Conservation (phyloP, 2,797 vertebrate species). For the Rhabdomys pumilio region DNA sequence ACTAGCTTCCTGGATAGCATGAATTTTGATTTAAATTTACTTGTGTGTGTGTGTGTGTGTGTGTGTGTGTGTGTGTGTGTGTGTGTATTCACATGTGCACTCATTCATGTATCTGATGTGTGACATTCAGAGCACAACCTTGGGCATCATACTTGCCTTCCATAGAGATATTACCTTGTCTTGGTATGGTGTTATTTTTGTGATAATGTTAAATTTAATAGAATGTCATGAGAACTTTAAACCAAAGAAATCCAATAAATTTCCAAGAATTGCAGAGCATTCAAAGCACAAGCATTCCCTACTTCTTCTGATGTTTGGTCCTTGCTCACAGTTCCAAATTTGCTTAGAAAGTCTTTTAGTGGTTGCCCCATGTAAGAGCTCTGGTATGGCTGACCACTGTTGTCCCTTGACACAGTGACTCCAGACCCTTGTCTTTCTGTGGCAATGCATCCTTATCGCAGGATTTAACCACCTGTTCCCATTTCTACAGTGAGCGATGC, state of each 20-base stretch:
- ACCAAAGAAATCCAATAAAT: background rate
- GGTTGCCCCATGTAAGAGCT: background rate
- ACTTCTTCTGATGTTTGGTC: background rate
- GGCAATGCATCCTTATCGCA: background rate
- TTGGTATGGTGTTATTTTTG: background rate
- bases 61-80: background rate
- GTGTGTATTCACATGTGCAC: background rate
- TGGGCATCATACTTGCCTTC: background rate
- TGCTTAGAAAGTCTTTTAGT: background rate
- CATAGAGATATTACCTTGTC: background rate
- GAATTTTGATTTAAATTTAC: background rate
- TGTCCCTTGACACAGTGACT: background rate
- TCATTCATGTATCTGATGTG: background rate
- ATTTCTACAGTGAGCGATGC: background rate
- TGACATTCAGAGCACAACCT: background rate
- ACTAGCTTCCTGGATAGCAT: background rate
- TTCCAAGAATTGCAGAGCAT: background rate
- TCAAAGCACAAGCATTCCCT: background rate
- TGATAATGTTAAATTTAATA: background rate
- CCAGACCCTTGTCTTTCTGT: background rate
- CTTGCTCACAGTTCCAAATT: background rate
- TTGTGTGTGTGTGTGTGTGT: background rate
- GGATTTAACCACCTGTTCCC: background rate
- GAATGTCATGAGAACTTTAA: background rate
- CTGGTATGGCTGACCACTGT: no score